Conservation (phyloP, 2,113 vertebrate genomes). For the Eptesicus fuscus region DNA sequence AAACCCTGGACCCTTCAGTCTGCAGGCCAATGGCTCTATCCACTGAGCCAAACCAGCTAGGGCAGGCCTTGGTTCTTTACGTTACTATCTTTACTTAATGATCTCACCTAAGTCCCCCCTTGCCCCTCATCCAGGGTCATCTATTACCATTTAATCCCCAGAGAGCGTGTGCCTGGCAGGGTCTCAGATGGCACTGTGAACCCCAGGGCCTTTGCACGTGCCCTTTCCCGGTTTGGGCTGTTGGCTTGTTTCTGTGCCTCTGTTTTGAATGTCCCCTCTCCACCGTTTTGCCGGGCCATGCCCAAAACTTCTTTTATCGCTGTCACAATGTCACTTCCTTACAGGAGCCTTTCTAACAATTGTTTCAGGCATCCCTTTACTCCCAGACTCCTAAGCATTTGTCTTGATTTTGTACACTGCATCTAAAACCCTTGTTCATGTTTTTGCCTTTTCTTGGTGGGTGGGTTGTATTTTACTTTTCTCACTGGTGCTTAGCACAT, state of each 20-base stretch:
- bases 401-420: background rate
- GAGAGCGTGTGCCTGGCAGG: background rate
- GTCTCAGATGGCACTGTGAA: fast-evolving
- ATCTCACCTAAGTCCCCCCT: background rate
- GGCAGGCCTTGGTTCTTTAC: background rate
- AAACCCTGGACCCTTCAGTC: too few relatives aligned
- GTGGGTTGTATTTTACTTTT: background rate
- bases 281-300: background rate
- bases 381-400: background rate
- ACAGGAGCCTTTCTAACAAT: background rate
- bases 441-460: background rate
- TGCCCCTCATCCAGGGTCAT: background rate
- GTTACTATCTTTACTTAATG: background rate
- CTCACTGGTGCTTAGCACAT: background rate
- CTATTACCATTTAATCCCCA: background rate
- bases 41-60: too few relatives aligned
- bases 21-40: too few relatives aligned
- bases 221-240: background rate
- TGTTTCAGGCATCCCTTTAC: background rate
- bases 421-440: background rate
- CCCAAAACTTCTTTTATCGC: background rate
- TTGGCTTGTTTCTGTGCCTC: background rate
- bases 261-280: background rate
- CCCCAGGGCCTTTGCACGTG: background rate
- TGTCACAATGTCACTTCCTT: background rate